Conservation (phyloP, 2,113 vertebrate genomes). For the Oxyura jamaicensis region DNA sequence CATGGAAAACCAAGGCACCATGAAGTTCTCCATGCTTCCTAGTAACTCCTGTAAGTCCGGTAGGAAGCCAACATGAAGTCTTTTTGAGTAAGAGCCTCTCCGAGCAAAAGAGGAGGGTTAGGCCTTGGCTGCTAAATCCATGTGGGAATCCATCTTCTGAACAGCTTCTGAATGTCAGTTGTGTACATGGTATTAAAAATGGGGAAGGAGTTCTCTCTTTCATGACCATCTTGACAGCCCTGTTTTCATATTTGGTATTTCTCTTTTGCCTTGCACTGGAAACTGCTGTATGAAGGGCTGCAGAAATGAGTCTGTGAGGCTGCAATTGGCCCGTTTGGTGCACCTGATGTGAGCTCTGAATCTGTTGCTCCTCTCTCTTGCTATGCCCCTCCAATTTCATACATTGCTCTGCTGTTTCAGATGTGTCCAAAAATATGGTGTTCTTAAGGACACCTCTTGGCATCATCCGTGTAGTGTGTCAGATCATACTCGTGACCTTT, state of each 20-base stretch:
- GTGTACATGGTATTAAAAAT: neutral
- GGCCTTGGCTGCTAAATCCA: neutral
- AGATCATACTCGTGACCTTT: neutral
- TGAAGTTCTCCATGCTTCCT: neutral
- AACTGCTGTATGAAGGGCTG: neutral
- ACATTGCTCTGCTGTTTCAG: neutral
- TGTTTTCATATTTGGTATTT: neutral
- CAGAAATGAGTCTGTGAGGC: neutral
- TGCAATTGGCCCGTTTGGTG: neutral
- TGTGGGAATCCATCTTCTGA: neutral
- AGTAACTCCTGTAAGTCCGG: conserved; percentile 2
- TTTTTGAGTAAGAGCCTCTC: neutral
- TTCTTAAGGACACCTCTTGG: neutral
- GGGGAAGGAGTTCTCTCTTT: neutral
- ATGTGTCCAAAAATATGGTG: neutral
- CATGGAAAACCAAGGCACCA: neutral
- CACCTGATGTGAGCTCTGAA: neutral
- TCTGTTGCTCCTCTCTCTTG: neutral
- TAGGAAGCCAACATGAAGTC: neutral
- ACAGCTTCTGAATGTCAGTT: neutral
- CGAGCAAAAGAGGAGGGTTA: neutral
- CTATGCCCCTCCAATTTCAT: neutral
- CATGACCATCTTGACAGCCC: neutral
- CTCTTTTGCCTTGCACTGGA: neutral
- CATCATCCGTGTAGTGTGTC: neutral